Percentiles rank a stretch among this genome's conserved stretches.
phyloP scores from a whole-genome alignment of 2,888 invertebrate genomes.

The Sarcophaga caerulescens region DNA sequence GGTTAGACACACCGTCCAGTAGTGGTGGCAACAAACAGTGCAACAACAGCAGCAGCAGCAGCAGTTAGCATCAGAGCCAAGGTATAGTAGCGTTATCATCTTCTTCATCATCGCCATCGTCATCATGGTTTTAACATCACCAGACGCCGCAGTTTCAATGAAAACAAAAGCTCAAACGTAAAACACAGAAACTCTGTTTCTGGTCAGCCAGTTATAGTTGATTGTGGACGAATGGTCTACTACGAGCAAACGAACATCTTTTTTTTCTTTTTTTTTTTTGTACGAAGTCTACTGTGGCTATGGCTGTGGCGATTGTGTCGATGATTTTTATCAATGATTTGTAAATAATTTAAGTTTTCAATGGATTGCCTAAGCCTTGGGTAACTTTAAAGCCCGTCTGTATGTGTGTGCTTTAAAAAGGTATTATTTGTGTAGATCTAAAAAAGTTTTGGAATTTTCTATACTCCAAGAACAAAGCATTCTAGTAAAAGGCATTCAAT shows the following conservation, averaged over 20 bases:
- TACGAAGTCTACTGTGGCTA: slow-evolving; percentile 3
- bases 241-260: slow-evolving; percentile 3
- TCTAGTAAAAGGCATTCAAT: no score
- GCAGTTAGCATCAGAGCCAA: background rate
- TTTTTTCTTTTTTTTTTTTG: background rate
- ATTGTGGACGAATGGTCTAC: slow-evolving; percentile 11
- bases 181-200: slow-evolving; percentile 2
- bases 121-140: background rate
- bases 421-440: background rate
- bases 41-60: background rate
- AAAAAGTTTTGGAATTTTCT: background rate
- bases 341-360: slow-evolving; percentile 61
- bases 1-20: slow-evolving; percentile 19
- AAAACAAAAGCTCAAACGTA: background rate
- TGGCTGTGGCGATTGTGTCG: slow-evolving; percentile 19
- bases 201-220: slow-evolving; percentile 22
- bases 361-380: slow-evolving; percentile 12
- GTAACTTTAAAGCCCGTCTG: background rate
- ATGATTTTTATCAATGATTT: slow-evolving; percentile 64
- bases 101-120: background rate
- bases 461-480: no score
- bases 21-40: slow-evolving; percentile 8
- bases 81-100: background rate
- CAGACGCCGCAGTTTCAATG: slow-evolving; percentile 10
- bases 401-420: background rate